phyloP scores from a whole-genome alignment of 2,888 invertebrate genomes.

The Dioctria linearis region DNA sequence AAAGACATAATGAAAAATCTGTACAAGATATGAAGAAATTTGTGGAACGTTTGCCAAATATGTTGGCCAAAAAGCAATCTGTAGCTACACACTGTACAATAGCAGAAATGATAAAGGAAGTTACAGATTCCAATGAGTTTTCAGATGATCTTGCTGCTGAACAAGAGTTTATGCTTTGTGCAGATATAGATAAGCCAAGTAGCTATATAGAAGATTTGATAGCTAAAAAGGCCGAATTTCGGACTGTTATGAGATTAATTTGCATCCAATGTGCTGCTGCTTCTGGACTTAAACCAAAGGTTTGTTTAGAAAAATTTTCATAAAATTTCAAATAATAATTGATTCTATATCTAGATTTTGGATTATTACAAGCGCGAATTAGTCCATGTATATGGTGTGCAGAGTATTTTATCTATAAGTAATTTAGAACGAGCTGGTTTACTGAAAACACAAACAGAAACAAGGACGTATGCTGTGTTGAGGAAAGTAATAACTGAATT shows the following conservation, averaged over 20 bases:
- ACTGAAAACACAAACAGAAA: constrained; percentile 81
- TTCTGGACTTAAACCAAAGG: constrained; percentile 92
- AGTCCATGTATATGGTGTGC: constrained; percentile 89
- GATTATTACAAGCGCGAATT: constrained; percentile 83
- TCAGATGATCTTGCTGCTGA: constrained; percentile 86
- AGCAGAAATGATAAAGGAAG: constrained; percentile 93
- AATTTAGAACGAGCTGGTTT: constrained; percentile 92
- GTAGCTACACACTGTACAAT: constrained; percentile 92
- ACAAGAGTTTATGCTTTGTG: constrained; percentile 92
- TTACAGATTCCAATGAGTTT: constrained; percentile 81
- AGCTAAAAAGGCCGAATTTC: constrained; percentile 84
- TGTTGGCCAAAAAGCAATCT: constrained; percentile 89
- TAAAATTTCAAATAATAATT: background rate
- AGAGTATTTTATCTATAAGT: constrained; percentile 84
- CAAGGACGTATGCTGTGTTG: constrained; percentile 81
- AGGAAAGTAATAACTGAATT: constrained; percentile 74
- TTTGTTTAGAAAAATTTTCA: constrained; percentile 68
- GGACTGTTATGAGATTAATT: constrained; percentile 89
- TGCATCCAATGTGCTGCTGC: constrained; percentile 94
- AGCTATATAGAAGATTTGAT: constrained; percentile 94
- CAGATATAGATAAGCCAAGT: constrained; percentile 91
- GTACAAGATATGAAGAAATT: constrained; percentile 97
- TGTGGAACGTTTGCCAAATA: constrained; percentile 89
- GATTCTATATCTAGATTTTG: constrained; percentile 63
- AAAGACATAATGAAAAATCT: constrained; percentile 87